Percentiles rank a stretch among this genome's conserved stretches.
phyloP scores from a whole-genome alignment of 2,797 vertebrate genomes.

The Toxotes lorentzi region DNA sequence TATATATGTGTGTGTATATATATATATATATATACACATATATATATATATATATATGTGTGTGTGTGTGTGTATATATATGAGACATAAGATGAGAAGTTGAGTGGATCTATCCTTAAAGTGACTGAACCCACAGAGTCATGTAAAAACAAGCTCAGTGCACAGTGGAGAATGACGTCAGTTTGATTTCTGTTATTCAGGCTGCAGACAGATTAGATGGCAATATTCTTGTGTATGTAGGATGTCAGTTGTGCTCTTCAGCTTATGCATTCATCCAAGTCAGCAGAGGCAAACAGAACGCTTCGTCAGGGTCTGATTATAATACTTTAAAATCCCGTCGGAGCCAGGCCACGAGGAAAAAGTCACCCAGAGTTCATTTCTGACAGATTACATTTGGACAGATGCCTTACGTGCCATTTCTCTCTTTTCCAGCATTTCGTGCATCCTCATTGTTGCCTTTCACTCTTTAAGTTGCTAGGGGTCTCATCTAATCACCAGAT shows the following conservation, averaged over 20 bases:
- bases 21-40: conserved; percentile 29
- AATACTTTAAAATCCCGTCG: conserved; percentile 31
- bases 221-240: background rate
- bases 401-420: background rate
- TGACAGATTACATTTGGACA: conserved; percentile 32
- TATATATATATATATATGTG: no score
- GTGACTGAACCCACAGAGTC: conserved; percentile 14
- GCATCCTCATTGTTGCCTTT: conserved; percentile 10
- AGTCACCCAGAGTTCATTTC: conserved; percentile 32
- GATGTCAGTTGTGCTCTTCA: background rate
- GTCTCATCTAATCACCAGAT: conserved; percentile 19
- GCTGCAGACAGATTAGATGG: conserved; percentile 38
- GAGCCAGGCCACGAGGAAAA: conserved; percentile 12
- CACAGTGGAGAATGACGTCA: conserved; percentile 18
- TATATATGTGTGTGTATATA: no score
- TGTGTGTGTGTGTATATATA: no score
- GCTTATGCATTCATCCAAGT: background rate
- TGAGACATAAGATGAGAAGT: conserved; percentile 14
- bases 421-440: conserved; percentile 10
- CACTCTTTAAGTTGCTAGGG: conserved; percentile 24
- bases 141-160: conserved; percentile 3
- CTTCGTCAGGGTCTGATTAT: conserved; percentile 25
- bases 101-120: conserved; percentile 16
- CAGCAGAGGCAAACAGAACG: conserved; percentile 15
- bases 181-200: conserved; percentile 37